A percentile compares a stretch with the other conserved stretches of the same genome.
phyloP scores from a whole-genome alignment of 1,140 invertebrate species.

The Zaprionus ornatus region DNA sequence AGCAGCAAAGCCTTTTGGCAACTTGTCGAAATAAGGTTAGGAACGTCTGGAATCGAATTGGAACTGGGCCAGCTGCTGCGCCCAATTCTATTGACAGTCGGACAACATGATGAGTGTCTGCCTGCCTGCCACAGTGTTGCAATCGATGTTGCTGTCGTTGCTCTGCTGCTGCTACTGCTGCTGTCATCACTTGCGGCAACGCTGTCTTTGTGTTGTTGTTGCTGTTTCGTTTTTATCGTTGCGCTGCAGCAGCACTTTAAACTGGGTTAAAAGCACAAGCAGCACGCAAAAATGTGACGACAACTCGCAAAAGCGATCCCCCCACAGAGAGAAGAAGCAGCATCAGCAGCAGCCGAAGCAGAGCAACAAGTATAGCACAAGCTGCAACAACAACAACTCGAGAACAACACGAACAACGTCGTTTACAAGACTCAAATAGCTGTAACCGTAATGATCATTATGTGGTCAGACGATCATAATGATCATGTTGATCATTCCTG shows the following conservation, averaged over 20 bases:
- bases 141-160: slow-evolving; percentile 27
- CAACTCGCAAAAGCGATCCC: slow-evolving; percentile 47
- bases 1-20: not conserved
- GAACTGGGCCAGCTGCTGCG: slow-evolving; percentile 29
- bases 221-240: slow-evolving; percentile 36
- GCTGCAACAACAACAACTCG: not conserved
- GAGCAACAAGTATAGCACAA: not conserved
- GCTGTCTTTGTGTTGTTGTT: slow-evolving; percentile 14
- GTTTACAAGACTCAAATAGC: slow-evolving; percentile 24
- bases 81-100: slow-evolving; percentile 45
- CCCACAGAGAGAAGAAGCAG: not conserved
- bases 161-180: slow-evolving; percentile 11
- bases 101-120: slow-evolving; percentile 40
- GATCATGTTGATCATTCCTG: slow-evolving; percentile 24
- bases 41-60: slow-evolving; percentile 4
- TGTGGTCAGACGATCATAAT: slow-evolving; percentile 11
- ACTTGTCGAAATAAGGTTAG: slow-evolving; percentile 9
- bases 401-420: slow-evolving; percentile 10
- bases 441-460: slow-evolving; percentile 15
- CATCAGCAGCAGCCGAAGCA: not conserved
- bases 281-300: slow-evolving; percentile 52
- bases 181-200: not conserved
- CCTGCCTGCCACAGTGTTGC: slow-evolving; percentile 43
- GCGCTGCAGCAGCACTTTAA: slow-evolving; percentile 44
- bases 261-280: slow-evolving; percentile 59